Evolutionary conservation across 2,888 invertebrate species (phyloP), one percentile per base, ranked within the genome.

Genomic region (Ptilodon capucinus): DNA sequence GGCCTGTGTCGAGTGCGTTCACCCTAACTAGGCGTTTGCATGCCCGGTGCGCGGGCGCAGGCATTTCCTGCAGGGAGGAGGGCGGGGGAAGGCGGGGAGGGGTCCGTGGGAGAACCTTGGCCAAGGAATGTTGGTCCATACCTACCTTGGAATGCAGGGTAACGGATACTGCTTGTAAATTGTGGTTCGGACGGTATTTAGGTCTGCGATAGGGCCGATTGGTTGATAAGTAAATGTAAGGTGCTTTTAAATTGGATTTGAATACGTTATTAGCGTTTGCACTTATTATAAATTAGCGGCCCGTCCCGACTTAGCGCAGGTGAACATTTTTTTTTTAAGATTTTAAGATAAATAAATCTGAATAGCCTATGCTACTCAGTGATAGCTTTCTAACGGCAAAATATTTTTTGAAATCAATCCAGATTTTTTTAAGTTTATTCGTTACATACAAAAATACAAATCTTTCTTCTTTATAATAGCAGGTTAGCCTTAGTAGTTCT

Each of bases 1-100:
- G 60, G 67, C 71, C 57, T 50, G 57, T 56, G 44, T 43, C 41
- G 61, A 72, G 77, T 73, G 69, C 81, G 68, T 80, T 81, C 76
- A 81, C 79, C 77, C 71, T 70, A n/a, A 48, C 67, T 74, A 77
- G 76, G 81, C 78, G 25, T 81, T 79, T 80, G 82, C 82, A 79
- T 84, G 79, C 67, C 54, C 56, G 66, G 44, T 78, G 84, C 85
- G 86, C 83, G 54, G 51, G 84, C 83, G 84, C 80, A 71, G 79
- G 75, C 71, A 79, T 79, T 83, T 83, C 83, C 81, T 38, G 38
- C 18, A 13, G 13, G 38, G 80, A n/a, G n/a, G 74, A 74, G 76
- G 66, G 61, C 63, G 40, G 61, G 54, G 36, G 57, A 62, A 57
- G 61, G 54, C 43, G 46, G 44, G 51, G 45, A 48, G 48, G 55